phyloP scores from a whole-genome alignment of 2,797 vertebrate species.

The Acanthurus lineatus region DNA sequence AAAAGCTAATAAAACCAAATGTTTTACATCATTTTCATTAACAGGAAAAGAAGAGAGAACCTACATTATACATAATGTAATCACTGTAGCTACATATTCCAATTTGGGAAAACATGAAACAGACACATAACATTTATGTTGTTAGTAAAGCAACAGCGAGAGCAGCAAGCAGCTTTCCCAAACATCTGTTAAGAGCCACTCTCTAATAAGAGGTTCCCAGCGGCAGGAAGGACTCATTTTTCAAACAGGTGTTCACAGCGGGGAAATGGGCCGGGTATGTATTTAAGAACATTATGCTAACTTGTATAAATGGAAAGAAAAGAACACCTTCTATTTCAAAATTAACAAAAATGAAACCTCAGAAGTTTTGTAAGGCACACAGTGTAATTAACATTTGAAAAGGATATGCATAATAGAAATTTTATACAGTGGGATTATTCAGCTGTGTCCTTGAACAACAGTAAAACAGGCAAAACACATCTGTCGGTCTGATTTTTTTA shows the following conservation, averaged over 20 bases:
- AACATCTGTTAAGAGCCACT: conserved; percentile 60
- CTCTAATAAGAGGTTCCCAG: conserved; percentile 50
- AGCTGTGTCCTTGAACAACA: conserved; percentile 14
- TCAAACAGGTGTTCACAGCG: conserved; percentile 60
- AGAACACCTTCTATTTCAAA: conserved; percentile 20
- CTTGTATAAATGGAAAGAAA: conserved; percentile 28
- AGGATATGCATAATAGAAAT: conserved; percentile 13
- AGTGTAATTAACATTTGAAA: conserved; percentile 40
- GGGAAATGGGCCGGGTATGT: conserved; percentile 20
- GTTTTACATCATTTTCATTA: neutral
- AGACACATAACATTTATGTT: conserved; percentile 17
- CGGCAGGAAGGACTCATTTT: conserved; percentile 34
- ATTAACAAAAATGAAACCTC: conserved; percentile 15
- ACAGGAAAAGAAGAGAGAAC: neutral
- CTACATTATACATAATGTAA: conserved; percentile 6
- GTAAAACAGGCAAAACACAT: conserved; percentile 24
- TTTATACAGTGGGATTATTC: neutral
- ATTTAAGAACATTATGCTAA: conserved; percentile 31
- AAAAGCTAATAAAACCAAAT: neutral
- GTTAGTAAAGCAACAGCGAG: conserved; percentile 25
- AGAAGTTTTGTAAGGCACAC: neutral
- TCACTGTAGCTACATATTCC: conserved; percentile 2
- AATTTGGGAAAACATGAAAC: conserved; percentile 16
- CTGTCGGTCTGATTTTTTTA: neutral
- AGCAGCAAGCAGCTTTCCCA: conserved; percentile 31